A percentile compares a stretch with the other conserved stretches of the same genome.
phyloP scores from a whole-genome alignment of 1,140 invertebrate species.

The Neotoxoptera formosana region DNA sequence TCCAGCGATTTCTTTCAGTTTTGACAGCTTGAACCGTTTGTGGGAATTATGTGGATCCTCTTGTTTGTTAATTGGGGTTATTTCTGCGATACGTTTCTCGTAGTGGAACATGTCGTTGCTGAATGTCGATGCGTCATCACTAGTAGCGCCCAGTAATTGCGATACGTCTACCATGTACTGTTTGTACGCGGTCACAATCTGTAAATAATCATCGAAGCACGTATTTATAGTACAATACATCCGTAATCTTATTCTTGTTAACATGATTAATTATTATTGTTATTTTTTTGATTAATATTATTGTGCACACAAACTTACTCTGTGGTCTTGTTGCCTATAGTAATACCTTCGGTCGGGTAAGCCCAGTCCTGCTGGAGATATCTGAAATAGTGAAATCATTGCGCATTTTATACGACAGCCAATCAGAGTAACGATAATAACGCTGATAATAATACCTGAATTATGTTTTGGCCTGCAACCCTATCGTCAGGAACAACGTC shows the following conservation, averaged over 20 bases:
- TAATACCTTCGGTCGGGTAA: constrained; percentile 68
- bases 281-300: neutral
- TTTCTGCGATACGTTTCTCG: constrained; percentile 70
- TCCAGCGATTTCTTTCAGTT: constrained; percentile 37
- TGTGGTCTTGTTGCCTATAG: constrained; percentile 62
- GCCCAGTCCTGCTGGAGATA: constrained; percentile 66
- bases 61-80: constrained; percentile 63
- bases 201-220: constrained; percentile 34
- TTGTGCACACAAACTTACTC: constrained; percentile 63
- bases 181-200: constrained; percentile 68
- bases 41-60: constrained; percentile 60
- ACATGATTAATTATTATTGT: neutral
- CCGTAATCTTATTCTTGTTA: neutral
- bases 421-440: neutral
- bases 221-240: neutral
- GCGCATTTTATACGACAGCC: neutral
- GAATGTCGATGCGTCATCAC: constrained; percentile 66
- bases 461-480: constrained; percentile 64
- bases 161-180: constrained; percentile 68
- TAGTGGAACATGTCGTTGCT: constrained; percentile 70
- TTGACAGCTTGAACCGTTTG: constrained; percentile 59
- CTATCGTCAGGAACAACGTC: constrained; percentile 66
- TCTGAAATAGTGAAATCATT: constrained; percentile 35
- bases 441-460: constrained; percentile 64
- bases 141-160: constrained; percentile 66